phyloP scores from a whole-genome alignment of 2,888 invertebrate genomes.

The Tachystola acroxantha region DNA sequence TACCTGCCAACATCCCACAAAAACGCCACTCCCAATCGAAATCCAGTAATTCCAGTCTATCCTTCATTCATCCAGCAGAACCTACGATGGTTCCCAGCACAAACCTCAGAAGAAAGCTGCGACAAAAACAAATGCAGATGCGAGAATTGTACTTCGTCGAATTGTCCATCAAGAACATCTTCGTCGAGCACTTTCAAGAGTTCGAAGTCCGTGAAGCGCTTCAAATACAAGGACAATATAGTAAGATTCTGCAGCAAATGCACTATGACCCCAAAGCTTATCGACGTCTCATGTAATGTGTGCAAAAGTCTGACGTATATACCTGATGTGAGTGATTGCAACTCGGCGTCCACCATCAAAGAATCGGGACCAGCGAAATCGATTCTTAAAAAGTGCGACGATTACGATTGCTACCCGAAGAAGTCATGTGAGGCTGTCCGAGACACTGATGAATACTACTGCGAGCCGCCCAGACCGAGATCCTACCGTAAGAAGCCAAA shows the following conservation, averaged over 20 bases:
- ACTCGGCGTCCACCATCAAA: conserved; percentile 18
- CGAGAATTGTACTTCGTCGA: conserved; percentile 22
- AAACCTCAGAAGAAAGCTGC: conserved; percentile 6
- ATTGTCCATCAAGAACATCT: conserved; percentile 22
- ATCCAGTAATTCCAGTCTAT: conserved; percentile 22
- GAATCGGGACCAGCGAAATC: conserved; percentile 12
- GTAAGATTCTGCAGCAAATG: conserved; percentile 39
- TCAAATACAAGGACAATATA: conserved; percentile 36
- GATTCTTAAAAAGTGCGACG: conserved; percentile 20
- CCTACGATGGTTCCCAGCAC: conserved; percentile 31
- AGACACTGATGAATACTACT: conserved; percentile 17
- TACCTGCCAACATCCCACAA: conserved; percentile 31
- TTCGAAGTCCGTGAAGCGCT: conserved; percentile 4
- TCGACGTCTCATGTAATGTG: conserved; percentile 34
- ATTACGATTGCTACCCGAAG: neutral
- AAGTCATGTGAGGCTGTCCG: conserved; percentile 15
- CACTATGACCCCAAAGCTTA: conserved; percentile 50
- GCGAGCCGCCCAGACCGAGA: too few species aligned
- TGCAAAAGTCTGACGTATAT: conserved; percentile 12
- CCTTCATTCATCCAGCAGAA: conserved; percentile 25
- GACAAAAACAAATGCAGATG: conserved; percentile 26
- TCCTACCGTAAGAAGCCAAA: too few species aligned
- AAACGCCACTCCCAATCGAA: conserved; percentile 7
- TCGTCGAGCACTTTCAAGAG: conserved; percentile 5
- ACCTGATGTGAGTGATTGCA: conserved; percentile 16